Conservation (phyloP, 1,140 invertebrate genomes). For the Meloidogyne floridensis region DNA sequence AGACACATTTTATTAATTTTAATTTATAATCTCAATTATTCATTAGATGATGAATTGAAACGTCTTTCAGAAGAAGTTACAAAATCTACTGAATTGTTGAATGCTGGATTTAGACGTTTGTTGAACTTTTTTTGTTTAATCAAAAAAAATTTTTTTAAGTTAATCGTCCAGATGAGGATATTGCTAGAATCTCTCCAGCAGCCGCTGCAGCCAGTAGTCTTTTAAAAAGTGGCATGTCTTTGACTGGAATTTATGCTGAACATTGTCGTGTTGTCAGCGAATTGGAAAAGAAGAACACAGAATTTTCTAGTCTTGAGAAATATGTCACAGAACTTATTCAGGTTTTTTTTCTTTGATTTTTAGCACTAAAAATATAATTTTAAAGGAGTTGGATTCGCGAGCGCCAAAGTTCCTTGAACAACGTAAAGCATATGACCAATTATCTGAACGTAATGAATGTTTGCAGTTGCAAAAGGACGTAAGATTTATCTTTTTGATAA, state of each 20-base stretch:
- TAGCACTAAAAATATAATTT: not conserved
- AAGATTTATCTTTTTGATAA: not conserved
- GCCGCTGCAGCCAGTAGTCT: constrained; percentile 42
- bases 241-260: constrained; percentile 43
- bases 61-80: constrained; percentile 38
- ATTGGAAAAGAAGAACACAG: constrained; percentile 42
- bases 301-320: constrained; percentile 28
- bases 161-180: constrained; percentile 34
- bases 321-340: constrained; percentile 42
- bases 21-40: constrained; percentile 14
- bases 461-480: constrained; percentile 29
- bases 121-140: not conserved
- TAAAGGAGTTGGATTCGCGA: constrained; percentile 38
- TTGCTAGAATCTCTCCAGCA: constrained; percentile 40
- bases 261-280: constrained; percentile 45
- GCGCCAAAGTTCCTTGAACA: constrained; percentile 39
- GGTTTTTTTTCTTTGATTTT: not conserved
- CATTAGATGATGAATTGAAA: constrained; percentile 33
- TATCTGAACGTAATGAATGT: constrained; percentile 34
- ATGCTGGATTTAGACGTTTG: constrained; percentile 33
- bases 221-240: constrained; percentile 41
- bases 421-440: constrained; percentile 33
- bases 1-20: not conserved
- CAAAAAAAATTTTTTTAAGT: constrained; percentile 4
- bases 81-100: constrained; percentile 44